These are phyloP conservation scores for Xanthorhoe spadicearia DNA, from an alignment of 2,888 invertebrate species.

Conservation along the genomic window DNA sequence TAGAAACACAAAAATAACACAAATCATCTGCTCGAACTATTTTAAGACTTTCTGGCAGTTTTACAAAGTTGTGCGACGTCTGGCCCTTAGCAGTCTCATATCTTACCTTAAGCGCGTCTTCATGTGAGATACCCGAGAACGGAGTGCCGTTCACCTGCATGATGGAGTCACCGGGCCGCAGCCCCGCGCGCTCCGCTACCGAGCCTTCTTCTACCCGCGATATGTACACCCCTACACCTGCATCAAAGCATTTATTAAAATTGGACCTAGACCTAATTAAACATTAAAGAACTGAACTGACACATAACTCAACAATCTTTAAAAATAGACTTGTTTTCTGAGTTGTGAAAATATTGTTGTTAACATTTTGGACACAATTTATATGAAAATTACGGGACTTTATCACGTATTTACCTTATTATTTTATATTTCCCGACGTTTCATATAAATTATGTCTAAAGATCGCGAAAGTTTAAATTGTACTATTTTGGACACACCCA, in stretches of 20 bases:
- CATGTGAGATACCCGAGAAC: conserved; percentile 95
- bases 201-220: conserved; percentile 96
- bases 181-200: conserved; percentile 94
- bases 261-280: background rate
- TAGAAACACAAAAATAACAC: background rate
- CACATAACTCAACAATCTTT: background rate
- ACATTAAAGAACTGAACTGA: background rate
- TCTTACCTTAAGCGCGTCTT: conserved; percentile 95
- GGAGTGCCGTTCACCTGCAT: conserved; percentile 97
- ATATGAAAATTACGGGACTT: too few relatives aligned
- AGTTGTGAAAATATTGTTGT: too few relatives aligned
- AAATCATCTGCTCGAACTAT: background rate
- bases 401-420: too few relatives aligned
- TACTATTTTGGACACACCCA: too few relatives aligned
- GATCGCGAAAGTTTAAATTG: too few relatives aligned
- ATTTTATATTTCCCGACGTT: too few relatives aligned
- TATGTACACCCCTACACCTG: conserved; percentile 96
- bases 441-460: too few relatives aligned
- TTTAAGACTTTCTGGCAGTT: background rate
- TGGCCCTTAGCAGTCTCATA: background rate
- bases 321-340: too few relatives aligned
- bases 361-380: too few relatives aligned
- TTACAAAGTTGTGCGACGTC: background rate
- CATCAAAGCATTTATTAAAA: conserved; percentile 55
- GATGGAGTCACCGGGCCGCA: conserved; percentile 96